phyloP scores from a whole-genome alignment of 2,113 vertebrate genomes.

The Dasypus novemcinctus region DNA sequence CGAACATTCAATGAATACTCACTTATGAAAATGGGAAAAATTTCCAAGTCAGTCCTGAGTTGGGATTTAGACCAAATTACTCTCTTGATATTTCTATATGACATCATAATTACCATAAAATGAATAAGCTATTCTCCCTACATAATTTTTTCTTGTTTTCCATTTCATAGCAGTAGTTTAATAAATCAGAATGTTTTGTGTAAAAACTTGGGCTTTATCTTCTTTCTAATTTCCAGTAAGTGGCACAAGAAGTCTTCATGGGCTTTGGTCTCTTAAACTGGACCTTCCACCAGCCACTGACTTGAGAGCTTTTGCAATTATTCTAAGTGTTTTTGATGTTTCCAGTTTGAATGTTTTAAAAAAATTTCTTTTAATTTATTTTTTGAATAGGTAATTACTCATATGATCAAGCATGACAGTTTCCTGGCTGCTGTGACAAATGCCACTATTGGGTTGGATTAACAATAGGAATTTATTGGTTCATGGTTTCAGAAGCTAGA shows the following conservation, averaged over 20 bases:
- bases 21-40: not conserved
- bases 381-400: not conserved
- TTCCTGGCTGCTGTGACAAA: too few species aligned
- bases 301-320: not conserved
- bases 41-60: not conserved
- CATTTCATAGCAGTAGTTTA: fast-evolving
- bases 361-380: not conserved
- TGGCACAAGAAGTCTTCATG: fast-evolving
- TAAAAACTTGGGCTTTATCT: fast-evolving
- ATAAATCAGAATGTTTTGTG: not conserved
- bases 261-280: not conserved
- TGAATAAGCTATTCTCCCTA: not conserved
- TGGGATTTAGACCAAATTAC: not conserved
- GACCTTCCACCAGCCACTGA: not conserved
- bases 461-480: too few species aligned
- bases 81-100: not conserved
- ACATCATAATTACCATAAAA: too few species aligned
- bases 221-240: fast-evolving
- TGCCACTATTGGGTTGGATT: too few species aligned
- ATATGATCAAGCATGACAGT: too few species aligned
- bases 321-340: not conserved
- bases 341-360: not conserved
- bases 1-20: too few species aligned
- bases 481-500: too few species aligned
- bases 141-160: not conserved